Base-by-base conservation (phyloP, 2,797 vertebrate genomes). In the Xenopus petersii region DNA sequence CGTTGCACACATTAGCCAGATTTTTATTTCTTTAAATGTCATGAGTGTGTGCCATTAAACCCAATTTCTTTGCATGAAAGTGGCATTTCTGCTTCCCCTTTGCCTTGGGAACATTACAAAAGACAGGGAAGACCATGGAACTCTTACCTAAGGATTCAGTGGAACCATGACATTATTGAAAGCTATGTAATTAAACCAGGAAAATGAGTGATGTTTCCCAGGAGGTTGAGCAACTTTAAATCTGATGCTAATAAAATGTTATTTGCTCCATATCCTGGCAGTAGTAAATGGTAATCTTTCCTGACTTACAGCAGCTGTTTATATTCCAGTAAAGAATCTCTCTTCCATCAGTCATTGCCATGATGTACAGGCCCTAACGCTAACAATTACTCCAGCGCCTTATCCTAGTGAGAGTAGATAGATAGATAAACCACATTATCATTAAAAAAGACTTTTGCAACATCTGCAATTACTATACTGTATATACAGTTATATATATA, bases 21-120 rank as follows among this genome's bases (percentile, higher is more conserved):
- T 26, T 55, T 47, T 46, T 58, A 46, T 68, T 21, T 67, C 70
- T 67, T 67, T 30, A 69, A 73, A 73, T 69, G 60, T 69, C 75
- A 9, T 10, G 24, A 68, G 64, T 33, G 24, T 54, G 66, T 67
- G 48, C 30, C 42, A 67, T 73, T 16, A 56, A 59, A 69, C 60
- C 48, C 65, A 71, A 15, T 71, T 80, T 81, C 85, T 74, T 83
- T 81, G 51, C 74, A 81, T 78, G 80, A 73, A 81, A 33, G 63
- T 75, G 81, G 88, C 82, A 83, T 83, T 62, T 81, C 85, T 80
- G 68, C 81, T 87, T 88, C 79, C 77, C 82, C 70, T 70, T 76
- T 84, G 75, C 62, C 69, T 75, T 82, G 74, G 82, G 81, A 83
- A 81, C 8, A 87, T 63, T 64, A 80, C 84, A 82, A 86, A 83